Evolutionary conservation across 2,113 vertebrate genomes (phyloP), one percentile per base, ranked within the genome.

Genomic region (Etheostoma cragini): DNA sequence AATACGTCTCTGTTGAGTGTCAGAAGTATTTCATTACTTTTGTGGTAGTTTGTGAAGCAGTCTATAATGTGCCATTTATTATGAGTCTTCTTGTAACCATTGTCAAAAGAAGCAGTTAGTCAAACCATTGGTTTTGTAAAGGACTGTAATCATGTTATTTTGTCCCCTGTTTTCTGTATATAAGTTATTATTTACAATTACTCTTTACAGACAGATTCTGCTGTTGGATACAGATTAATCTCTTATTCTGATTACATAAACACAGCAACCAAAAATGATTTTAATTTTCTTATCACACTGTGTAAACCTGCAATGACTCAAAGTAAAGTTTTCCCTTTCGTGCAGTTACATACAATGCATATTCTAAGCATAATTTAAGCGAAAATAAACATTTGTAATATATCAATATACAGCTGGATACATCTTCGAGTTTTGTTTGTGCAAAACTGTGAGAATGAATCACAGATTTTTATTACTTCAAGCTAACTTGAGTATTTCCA

Each of bases 121-220:
- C 17, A 24, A 26, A 4, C 19, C 16, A 2, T 4, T 6, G 50
- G 16, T 52, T 7, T 19, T 58, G 16, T 22, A 26, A 50, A n/a
- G 24, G 24, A 21, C 38, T 42, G 38, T 11, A 42, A 11, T 11
- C 38, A 42, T 42, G 38, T 10, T 38, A 38, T 10, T 38, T 38
- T 38, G 35, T 38, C 47, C 30, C 16, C 35, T 15, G 54, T 6
- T 0, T 60, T 74, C 46, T 47, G 22, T 24, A 3, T n/a, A 38
- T 64, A 2, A 22, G 12, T 64, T 64, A 22, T 3, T n/a, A 15
- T 19, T 60, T 15, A 24, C 16, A 42, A 49, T 33, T 14, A 19
- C 1, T 54, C 50, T 72, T 72, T 6, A 62, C 35, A 49, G 46
- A 26, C 19, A 76, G 62, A 72, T 69, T 10, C 46, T 63, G 38